Base-by-base conservation (phyloP, 1,140 invertebrate species). In the Drosophila pseudoobscura region DNA sequence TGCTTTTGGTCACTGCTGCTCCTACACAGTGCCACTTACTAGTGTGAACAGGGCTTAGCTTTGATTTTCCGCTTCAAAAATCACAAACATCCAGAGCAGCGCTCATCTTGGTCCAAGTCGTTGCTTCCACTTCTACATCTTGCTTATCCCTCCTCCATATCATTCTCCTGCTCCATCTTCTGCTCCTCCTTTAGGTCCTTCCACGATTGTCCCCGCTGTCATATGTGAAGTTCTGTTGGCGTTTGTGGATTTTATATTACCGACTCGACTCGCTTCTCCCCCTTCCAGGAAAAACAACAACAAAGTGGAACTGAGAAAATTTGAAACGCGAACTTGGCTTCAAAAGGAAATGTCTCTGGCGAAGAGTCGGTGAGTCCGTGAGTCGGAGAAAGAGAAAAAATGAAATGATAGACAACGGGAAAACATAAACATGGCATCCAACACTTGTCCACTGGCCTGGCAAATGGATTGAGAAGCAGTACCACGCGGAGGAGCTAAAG, bases 231-330 rank as follows among this genome's bases (percentile, higher is more conserved):
- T 88, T 87, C 75, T 75, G 24, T 31, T 77, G 69, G 78, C 82
- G 82, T 71, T 85, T 79, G 77, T 82, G 82, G 78, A 85, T 87
- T 85, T 85, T 78, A 87, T 87, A 87, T 85, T 87, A 77, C 74
- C 57, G 62, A 59, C 55, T 39, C 35, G 35, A 5, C 35, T 39
- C 0, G 11, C 11, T 11, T 3, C 35, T 5, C 11, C 35, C 17
- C 20, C 22, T 41, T 39, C 44, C 45, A 64, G 22, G 17, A 65
- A 26, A 26, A 26, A 26, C 24, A 26, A 53, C 31, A 75, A 63
- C 55, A 57, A 56, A 31, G 50, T 15, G 43, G 11, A 55, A 20
- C 39, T n/a, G 31, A 31, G 24, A 44, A 59, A 63, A 50, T 50
- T 43, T 68, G 49, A 61, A 52, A 70, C 63, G 75, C 77, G 60